These are phyloP conservation scores for Psilopogon haemacephalus DNA, from an alignment of 2,113 vertebrate species.

Conservation along the genomic window DNA sequence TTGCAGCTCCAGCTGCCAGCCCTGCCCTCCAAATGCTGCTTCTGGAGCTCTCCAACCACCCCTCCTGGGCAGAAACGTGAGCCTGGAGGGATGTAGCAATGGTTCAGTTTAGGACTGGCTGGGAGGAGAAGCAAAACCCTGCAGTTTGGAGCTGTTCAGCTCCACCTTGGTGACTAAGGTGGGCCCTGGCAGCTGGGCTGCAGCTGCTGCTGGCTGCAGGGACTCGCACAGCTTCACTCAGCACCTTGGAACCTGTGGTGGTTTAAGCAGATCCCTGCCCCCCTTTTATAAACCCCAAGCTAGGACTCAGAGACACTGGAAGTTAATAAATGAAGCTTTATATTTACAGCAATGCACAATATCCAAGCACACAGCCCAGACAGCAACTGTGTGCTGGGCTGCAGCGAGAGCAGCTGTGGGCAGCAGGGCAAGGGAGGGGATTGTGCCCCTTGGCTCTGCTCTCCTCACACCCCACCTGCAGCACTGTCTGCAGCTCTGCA, in stretches of 20 bases:
- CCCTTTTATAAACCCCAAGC: too few relatives aligned
- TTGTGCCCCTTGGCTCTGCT: too few relatives aligned
- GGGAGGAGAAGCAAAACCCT: not conserved
- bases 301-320: too few relatives aligned
- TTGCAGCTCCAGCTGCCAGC: not conserved
- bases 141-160: not conserved
- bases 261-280: too few relatives aligned
- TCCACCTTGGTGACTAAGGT: constrained; percentile 30
- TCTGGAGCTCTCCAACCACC: not conserved
- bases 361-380: too few relatives aligned
- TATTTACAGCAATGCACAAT: too few relatives aligned
- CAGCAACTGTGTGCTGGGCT: too few relatives aligned
- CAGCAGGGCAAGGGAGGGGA: too few relatives aligned
- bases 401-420: too few relatives aligned
- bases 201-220: not conserved
- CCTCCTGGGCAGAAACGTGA: not conserved
- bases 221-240: not conserved
- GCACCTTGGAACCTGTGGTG: not conserved
- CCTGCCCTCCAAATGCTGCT: not conserved
- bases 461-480: too few relatives aligned
- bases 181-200: not conserved
- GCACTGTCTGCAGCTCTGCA: too few relatives aligned
- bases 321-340: too few relatives aligned
- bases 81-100: not conserved
- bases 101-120: not conserved